Evolutionary conservation across 53 echinoderm and acorn worm genomes (phyloP).

Genomic region (Apostichopus leukothele): DNA sequence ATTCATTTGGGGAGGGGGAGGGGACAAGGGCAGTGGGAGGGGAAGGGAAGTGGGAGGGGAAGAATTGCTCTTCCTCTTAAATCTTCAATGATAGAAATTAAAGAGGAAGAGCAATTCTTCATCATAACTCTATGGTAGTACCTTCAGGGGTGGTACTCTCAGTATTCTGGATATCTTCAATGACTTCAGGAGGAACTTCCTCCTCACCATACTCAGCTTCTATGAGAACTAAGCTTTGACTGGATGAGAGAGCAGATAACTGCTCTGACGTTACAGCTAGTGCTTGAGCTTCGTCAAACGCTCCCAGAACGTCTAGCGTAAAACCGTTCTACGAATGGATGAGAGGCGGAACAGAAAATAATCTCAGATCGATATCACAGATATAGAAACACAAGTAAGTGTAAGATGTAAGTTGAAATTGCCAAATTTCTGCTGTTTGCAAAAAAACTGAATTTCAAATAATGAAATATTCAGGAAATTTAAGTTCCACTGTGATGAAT

Average conservation of each 20-base stretch:
- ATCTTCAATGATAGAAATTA: neutral
- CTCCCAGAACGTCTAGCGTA: conserved; percentile 29
- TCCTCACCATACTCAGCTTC: conserved; percentile 67
- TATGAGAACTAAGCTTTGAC: conserved; percentile 47
- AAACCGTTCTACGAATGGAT: conserved; percentile 46
- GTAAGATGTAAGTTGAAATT: no score
- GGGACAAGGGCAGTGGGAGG: neutral
- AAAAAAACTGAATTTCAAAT: no score
- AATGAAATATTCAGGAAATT: no score
- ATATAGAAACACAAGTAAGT: no score
- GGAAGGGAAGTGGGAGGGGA: neutral
- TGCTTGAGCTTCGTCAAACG: conserved; percentile 61
- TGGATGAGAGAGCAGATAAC: conserved; percentile 50
- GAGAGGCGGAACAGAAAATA: no score
- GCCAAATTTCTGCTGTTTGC: no score
- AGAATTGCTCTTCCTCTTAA: neutral
- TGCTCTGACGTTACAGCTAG: conserved; percentile 63
- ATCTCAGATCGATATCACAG: no score
- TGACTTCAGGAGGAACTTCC: conserved; percentile 36
- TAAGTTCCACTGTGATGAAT: no score
- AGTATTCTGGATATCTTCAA: neutral
- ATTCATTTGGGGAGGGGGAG: no score
- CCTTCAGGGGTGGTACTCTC: neutral
- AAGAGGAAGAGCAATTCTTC: no score
- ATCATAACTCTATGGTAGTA: neutral